phyloP scores from a whole-genome alignment of 2,797 vertebrate species.

The Onychomys leucogaster region DNA sequence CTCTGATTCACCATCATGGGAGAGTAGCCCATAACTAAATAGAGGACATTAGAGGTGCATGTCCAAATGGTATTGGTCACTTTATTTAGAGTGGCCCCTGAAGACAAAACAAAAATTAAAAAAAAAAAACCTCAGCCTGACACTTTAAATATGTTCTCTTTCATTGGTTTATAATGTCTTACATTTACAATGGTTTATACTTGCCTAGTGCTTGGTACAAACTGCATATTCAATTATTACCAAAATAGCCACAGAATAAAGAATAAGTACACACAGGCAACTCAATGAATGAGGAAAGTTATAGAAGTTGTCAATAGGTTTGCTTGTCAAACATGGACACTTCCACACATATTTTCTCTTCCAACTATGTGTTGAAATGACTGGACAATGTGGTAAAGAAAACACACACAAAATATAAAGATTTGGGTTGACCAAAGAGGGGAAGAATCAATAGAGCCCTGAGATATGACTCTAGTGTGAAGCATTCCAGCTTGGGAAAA shows the following conservation, averaged over 20 bases:
- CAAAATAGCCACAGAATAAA: slow-evolving; percentile 12
- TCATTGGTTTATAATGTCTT: background rate
- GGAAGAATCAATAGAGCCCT: background rate
- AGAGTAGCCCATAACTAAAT: background rate
- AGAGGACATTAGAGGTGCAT: background rate
- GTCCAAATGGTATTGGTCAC: background rate
- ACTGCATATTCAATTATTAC: background rate
- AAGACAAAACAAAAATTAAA: background rate
- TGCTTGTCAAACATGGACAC: background rate
- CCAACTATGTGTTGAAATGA: background rate
- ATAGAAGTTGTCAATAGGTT: background rate
- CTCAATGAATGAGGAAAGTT: background rate
- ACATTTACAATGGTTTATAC: background rate
- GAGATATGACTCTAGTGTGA: background rate
- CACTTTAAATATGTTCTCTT: background rate
- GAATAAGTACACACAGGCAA: background rate
- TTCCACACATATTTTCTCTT: background rate
- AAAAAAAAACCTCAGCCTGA: background rate
- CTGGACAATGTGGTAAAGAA: background rate
- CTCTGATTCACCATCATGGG: background rate
- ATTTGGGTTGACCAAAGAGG: background rate
- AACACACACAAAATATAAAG: background rate
- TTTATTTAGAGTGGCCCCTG: background rate
- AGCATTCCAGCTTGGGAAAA: background rate
- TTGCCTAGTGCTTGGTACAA: background rate